These are phyloP conservation scores for Corythornis leucogaster DNA, from an alignment of 2,797 vertebrate species.

Conservation along the genomic window DNA sequence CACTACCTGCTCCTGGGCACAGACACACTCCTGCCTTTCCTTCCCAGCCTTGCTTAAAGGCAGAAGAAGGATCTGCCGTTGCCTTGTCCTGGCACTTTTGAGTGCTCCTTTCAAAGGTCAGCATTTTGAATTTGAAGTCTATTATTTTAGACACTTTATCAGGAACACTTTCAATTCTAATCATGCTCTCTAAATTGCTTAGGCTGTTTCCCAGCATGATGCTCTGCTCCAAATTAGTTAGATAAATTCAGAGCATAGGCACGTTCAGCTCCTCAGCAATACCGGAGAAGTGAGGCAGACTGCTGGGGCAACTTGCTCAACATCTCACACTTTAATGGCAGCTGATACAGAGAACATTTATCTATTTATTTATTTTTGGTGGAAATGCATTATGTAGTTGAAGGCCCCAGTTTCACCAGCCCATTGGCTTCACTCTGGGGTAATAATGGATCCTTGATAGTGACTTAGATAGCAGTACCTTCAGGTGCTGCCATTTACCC, in stretches of 20 bases:
- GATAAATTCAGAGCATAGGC: neutral
- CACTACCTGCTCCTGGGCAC: neutral
- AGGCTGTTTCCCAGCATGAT: slow-evolving; percentile 16
- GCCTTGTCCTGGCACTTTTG: fast-evolving
- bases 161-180: neutral
- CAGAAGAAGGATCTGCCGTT: neutral
- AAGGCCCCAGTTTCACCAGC: neutral
- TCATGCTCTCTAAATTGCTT: slow-evolving; percentile 13
- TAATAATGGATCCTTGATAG: neutral
- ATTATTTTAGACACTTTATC: neutral
- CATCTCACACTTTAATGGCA: neutral
- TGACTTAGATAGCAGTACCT: neutral
- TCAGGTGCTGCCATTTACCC: neutral
- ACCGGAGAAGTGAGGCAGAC: neutral
- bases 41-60: neutral
- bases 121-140: neutral
- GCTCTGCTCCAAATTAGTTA: slow-evolving; percentile 5
- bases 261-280: neutral
- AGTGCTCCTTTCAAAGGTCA: neutral
- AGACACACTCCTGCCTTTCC: neutral
- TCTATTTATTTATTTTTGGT: neutral
- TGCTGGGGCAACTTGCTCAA: neutral
- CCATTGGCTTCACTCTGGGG: neutral
- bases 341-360: neutral
- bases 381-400: fast-evolving